phyloP scores from a whole-genome alignment of 2,797 vertebrate species.

The Chiroxiphia lanceolata region DNA sequence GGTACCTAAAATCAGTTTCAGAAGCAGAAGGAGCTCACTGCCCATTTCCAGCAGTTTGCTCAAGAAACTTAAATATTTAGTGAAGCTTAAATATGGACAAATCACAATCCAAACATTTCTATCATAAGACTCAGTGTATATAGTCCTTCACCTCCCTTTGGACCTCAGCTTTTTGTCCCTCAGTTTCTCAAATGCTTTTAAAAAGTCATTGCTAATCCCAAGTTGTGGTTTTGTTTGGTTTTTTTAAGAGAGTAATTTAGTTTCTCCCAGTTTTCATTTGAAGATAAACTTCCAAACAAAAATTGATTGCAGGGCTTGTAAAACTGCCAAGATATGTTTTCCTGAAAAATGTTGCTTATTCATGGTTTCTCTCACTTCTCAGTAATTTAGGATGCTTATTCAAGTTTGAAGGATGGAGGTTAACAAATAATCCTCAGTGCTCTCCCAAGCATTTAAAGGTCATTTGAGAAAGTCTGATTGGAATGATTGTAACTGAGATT shows the following conservation, averaged over 20 bases:
- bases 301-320: not conserved
- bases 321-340: not conserved
- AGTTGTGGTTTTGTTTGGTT: not conserved
- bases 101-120: not conserved
- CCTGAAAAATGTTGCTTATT: not conserved
- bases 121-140: not conserved
- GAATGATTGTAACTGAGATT: conserved; percentile 22
- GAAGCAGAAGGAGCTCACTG: not conserved
- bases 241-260: not conserved
- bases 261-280: not conserved
- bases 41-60: not conserved
- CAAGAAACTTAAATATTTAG: not conserved
- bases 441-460: conserved; percentile 29
- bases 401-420: not conserved
- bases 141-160: not conserved
- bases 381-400: not conserved
- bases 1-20: not conserved
- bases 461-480: conserved; percentile 13
- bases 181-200: not conserved
- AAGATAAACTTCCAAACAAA: not conserved
- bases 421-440: not conserved
- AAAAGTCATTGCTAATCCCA: not conserved
- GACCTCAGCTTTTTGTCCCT: not conserved
- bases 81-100: not conserved
- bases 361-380: not conserved